Conservation (phyloP, 2,113 vertebrate genomes). For the Pluvialis apricaria region DNA sequence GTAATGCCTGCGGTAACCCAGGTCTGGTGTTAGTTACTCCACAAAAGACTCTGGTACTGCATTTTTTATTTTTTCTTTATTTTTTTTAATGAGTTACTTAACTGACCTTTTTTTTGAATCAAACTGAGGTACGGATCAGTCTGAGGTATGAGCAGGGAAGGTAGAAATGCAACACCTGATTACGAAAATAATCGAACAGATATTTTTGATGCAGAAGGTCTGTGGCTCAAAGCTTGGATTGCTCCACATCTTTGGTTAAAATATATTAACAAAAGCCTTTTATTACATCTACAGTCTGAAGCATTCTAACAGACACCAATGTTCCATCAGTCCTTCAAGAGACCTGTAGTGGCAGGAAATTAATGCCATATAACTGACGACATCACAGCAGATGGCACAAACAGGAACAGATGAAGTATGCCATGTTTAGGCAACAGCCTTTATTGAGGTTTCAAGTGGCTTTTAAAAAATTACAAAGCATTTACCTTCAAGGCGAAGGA, state of each 20-base stretch:
- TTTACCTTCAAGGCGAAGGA: slow-evolving; percentile 71
- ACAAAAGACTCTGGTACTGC: slow-evolving; percentile 63
- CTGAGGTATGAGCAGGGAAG: slow-evolving; percentile 86
- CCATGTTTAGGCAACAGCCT: slow-evolving; percentile 80
- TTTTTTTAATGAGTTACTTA: slow-evolving; percentile 27
- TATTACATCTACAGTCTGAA: slow-evolving; percentile 78
- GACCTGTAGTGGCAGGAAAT: slow-evolving; percentile 78
- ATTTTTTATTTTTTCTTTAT: not conserved
- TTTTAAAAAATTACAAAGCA: slow-evolving; percentile 71
- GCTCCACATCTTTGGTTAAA: slow-evolving; percentile 92
- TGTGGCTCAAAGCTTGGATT: slow-evolving; percentile 78
- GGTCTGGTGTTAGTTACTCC: slow-evolving; percentile 69
- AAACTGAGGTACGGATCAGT: slow-evolving; percentile 87
- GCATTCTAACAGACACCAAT: slow-evolving; percentile 74
- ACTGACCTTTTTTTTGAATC: slow-evolving; percentile 77
- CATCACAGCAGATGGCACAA: slow-evolving; percentile 77
- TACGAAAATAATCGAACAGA: slow-evolving; percentile 65
- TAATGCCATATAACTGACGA: slow-evolving; percentile 73
- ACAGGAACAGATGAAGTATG: slow-evolving; percentile 76
- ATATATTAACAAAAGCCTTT: slow-evolving; percentile 82
- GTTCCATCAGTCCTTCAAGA: slow-evolving; percentile 76
- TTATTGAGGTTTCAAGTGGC: slow-evolving; percentile 81
- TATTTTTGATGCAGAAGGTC: slow-evolving; percentile 69
- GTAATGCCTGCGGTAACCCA: slow-evolving; percentile 70
- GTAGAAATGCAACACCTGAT: slow-evolving; percentile 71